Evolutionary conservation across 1,140 invertebrate species (phyloP), one percentile per base, ranked within the genome.

Genomic region (Phymorhynchus buccinoides): DNA sequence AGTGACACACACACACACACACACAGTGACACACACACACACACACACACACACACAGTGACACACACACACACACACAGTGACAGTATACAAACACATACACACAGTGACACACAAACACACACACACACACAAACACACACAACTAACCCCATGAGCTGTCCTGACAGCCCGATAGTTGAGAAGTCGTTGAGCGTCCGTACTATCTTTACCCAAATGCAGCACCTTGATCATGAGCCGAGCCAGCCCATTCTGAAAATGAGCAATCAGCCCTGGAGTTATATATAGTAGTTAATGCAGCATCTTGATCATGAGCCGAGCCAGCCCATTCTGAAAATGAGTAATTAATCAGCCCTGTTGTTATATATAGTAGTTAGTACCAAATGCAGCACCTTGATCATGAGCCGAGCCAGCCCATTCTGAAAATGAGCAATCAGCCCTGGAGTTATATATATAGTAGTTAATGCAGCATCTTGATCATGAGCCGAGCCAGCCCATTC

Each of bases 221-320:
- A 97, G 93, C 79, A 96, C 95, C 78, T 95, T 94, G 52, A 96
- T 95, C 87, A 96, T 95, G 18, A 96, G 93, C 86, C 94, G 94
- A 32, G 95, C 95, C 56, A 97, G 48, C 9, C 75, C 44, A 85
- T 56, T 71, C 44, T 85, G 66, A 44, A 48, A 42, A 81, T 56
- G 18, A 52, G 14, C 4, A 39, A 79, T n/a, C n/a, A n/a, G n/a
- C n/a, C n/a, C n/a, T n/a, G n/a, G n/a, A n/a, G n/a, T n/a, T n/a
- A n/a, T n/a, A n/a, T n/a, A n/a, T n/a, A n/a, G n/a, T n/a, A n/a
- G n/a, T n/a, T n/a, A n/a, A n/a, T n/a, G n/a, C n/a, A n/a, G n/a
- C n/a, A n/a, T n/a, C n/a, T n/a, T n/a, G n/a, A n/a, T n/a, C n/a
- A n/a, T n/a, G n/a, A n/a, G n/a, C n/a, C n/a, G n/a, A n/a, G n/a